Evolutionary conservation across 2,113 vertebrate species (phyloP).

Genomic region (Malurus elegans): DNA sequence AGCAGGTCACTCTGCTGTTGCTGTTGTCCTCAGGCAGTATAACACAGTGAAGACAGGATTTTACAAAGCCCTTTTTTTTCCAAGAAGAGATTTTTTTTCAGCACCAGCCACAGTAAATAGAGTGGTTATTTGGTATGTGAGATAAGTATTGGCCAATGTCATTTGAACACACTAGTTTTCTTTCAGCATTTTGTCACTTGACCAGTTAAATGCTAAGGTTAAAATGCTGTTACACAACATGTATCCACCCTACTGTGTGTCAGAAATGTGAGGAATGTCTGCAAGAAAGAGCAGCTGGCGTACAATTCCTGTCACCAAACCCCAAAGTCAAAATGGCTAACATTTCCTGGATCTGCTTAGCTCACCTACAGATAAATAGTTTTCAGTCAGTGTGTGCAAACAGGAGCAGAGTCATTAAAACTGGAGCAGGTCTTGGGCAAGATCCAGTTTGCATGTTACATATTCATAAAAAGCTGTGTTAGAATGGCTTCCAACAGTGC

Average conservation of each 20-base stretch:
- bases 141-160: constrained; percentile 55
- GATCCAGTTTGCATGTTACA: constrained; percentile 59
- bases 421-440: constrained; percentile 44
- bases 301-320: constrained; percentile 30
- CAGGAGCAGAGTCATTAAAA: constrained; percentile 54
- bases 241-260: constrained; percentile 47
- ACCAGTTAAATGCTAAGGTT: constrained; percentile 60
- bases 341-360: constrained; percentile 40
- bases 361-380: constrained; percentile 13
- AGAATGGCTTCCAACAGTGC: constrained; percentile 54
- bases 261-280: constrained; percentile 60
- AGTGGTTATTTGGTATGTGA: constrained; percentile 59
- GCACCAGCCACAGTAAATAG: constrained; percentile 37
- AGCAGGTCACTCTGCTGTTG: constrained; percentile 28
- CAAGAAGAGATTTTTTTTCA: neutral
- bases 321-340: constrained; percentile 8
- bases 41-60: constrained; percentile 40
- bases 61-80: constrained; percentile 29
- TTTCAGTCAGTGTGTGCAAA: constrained; percentile 18
- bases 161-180: constrained; percentile 50
- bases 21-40: constrained; percentile 52
- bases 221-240: constrained; percentile 28
- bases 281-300: constrained; percentile 27
- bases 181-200: constrained; percentile 64
- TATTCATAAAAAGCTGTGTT: constrained; percentile 61